Base-by-base conservation (phyloP, 2,888 invertebrate species). In the Eupithecia centaureata region DNA sequence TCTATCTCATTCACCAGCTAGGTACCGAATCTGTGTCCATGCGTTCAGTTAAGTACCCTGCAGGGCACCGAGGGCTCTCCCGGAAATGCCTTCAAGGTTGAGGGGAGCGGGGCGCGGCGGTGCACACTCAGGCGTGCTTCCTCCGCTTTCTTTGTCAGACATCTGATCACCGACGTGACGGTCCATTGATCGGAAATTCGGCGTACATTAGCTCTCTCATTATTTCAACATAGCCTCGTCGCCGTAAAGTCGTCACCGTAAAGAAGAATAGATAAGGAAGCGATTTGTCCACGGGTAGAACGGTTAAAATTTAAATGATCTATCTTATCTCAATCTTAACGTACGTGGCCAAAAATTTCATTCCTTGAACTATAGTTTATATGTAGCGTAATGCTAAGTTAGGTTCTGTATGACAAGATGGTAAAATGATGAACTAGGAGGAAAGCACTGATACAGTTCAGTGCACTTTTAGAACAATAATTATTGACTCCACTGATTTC, bases 51-150 rank as follows among this genome's bases (percentile, higher is more conserved):
- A 10, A 47, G 42, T 18, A 47, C 22, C 22, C 47, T 47, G 0
- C 0, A 47, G 47, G 47, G 22, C 22, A 10, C 22, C 13, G 15
- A 32, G 60, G 42, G 56, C 68, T 58, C 63, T 65, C 67, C 70
- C 70, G 74, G 74, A 75, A 70, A 64, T 72, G 32, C 42, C 71
- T 75, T 73, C 74, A 73, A 75, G 74, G 73, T 73, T 75, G 73
- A 67, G 63, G 66, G 66, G 28, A 63, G 65, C 58, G 63, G 70
- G 67, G 71, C 57, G 61, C 57, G 5, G 65, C 68, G 63, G 30
- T n/a, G 56, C 57, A 22, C 60, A 62, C 70, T 72, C 70, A 70
- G 52, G 68, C 74, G 70, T 70, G 63, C 25, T 58, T 73, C 73
- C 71, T 61, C 33, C 7, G 47, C 18, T 28, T 22, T 22, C 30